Percentiles rank a stretch among this genome's conserved stretches.
phyloP scores from a whole-genome alignment of 30 jellyfish, hydroid and myxozoan species.

The Calvadosia cruxmelitensis region DNA sequence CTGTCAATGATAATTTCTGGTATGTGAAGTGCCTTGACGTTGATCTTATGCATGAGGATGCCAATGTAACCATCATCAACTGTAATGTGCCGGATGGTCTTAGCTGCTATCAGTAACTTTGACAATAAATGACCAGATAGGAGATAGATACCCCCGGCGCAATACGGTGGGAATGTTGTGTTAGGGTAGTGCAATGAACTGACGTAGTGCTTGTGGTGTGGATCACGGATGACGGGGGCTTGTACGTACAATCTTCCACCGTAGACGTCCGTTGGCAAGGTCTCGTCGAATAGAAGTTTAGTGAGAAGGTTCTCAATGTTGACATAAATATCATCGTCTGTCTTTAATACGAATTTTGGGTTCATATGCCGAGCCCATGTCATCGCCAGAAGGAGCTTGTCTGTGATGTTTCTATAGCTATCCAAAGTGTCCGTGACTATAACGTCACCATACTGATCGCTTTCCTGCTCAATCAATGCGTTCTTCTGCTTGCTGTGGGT shows the following conservation, averaged over 20 bases:
- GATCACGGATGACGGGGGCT: slow-evolving; percentile 32
- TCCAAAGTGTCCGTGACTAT: slow-evolving; percentile 24
- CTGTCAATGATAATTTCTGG: too few relatives aligned
- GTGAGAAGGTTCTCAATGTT: slow-evolving; percentile 24
- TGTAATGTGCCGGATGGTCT: slow-evolving; percentile 40
- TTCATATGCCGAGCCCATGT: slow-evolving; percentile 17
- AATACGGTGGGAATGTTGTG: slow-evolving; percentile 27
- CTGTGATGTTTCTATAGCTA: slow-evolving; percentile 42
- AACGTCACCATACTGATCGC: slow-evolving; percentile 23
- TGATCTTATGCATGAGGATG: slow-evolving; percentile 31
- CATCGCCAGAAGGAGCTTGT: slow-evolving; percentile 40
- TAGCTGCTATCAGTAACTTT: slow-evolving; percentile 19
- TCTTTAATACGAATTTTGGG: slow-evolving; percentile 36
- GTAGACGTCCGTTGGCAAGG: slow-evolving; percentile 17
- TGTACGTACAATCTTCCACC: slow-evolving; percentile 55
- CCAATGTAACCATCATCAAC: slow-evolving; percentile 91
- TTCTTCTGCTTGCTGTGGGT: slow-evolving; percentile 7
- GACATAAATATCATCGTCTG: slow-evolving; percentile 66
- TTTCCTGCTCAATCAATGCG: slow-evolving; percentile 11
- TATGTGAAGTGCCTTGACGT: too few relatives aligned
- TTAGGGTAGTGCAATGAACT: slow-evolving; percentile 13
- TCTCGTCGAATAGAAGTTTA: slow-evolving; percentile 10
- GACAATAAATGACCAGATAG: slow-evolving; percentile 38
- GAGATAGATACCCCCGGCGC: slow-evolving; percentile 42
- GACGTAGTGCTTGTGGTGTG: slow-evolving; percentile 45